Evolutionary conservation across 2,113 vertebrate species (phyloP), one percentile per base, ranked within the genome.

Genomic region (Grantiella picta): DNA sequence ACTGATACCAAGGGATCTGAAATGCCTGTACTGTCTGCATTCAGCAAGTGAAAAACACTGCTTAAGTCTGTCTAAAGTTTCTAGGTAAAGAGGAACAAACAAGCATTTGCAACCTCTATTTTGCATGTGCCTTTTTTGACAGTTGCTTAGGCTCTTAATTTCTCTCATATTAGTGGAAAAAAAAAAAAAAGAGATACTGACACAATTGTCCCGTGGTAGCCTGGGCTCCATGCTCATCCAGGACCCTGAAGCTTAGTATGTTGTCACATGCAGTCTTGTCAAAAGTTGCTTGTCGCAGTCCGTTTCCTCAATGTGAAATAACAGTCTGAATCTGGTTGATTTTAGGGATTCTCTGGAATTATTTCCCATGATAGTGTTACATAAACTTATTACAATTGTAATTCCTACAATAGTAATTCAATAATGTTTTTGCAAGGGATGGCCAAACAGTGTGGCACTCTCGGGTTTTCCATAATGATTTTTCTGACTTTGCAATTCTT

Each of bases 101-200:
- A 68, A 40, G 11, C 35, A n/a, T 49, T 36, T 47, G 9, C 23
- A 75, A 36, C 23, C 2, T 81, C 20, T 81, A 9, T 59, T 77
- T 82, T 45, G 2, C 15, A 38, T 50, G 2, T 53, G 7, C 1
- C 7, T 69, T 66, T 61, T 36, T 38, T 22, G 6, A 0, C 3
- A 27, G 12, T 49, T 42, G 2, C 4, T 66, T n/a, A 9, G 29
- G 24, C 2, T 85, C 4, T 64, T 12, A 2, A 24, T 54, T 71
- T 75, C 16, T 78, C 11, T 35, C 23, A 57, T 38, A 38, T 38
- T 11, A 38, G 12, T 5, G 0, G 10, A 56, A 42, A 5, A 15
- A 60, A 40, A 45, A 8, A 23, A 8, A 42, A n/a, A 18, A 28
- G 29, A 12, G 40, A 16, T 56, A 1, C 4, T 44, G 3, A 31